Percentiles rank a stretch among this genome's conserved stretches.
phyloP scores from a whole-genome alignment of 2,888 invertebrate genomes.

The Cyaniris semiargus region DNA sequence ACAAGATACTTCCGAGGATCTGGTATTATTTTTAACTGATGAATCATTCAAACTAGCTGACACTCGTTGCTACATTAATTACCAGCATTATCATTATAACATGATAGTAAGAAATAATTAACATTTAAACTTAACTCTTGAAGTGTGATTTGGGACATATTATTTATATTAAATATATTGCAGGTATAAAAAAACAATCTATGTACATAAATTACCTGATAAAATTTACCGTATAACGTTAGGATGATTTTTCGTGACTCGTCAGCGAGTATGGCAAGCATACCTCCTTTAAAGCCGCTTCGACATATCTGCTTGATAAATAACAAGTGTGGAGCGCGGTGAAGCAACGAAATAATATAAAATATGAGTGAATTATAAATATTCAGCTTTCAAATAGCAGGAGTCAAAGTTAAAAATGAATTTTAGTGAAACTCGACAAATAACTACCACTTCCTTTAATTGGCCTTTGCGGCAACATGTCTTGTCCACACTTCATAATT shows the following conservation, averaged over 20 bases:
- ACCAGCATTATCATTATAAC: too few relatives aligned
- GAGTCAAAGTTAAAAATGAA: not conserved
- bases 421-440: not conserved
- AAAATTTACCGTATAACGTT: conserved; percentile 57
- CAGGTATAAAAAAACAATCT: not conserved
- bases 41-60: not conserved
- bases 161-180: not conserved
- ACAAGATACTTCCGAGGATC: not conserved
- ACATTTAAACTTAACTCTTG: too few relatives aligned
- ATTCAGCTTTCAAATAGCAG: not conserved
- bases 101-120: too few relatives aligned
- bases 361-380: conserved; percentile 5
- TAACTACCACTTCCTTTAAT: conserved; percentile 6
- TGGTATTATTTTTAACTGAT: not conserved
- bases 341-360: conserved; percentile 35
- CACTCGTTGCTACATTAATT: not conserved
- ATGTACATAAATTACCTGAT: conserved; percentile 46
- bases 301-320: conserved; percentile 65
- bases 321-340: conserved; percentile 63
- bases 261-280: conserved; percentile 47
- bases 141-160: too few relatives aligned
- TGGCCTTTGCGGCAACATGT: conserved; percentile 74
- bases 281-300: conserved; percentile 58
- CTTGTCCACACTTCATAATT: conserved; percentile 43
- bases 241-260: conserved; percentile 65